These are phyloP conservation scores for Cygnus olor DNA, from an alignment of 2,797 vertebrate species.

Conservation along the genomic window DNA sequence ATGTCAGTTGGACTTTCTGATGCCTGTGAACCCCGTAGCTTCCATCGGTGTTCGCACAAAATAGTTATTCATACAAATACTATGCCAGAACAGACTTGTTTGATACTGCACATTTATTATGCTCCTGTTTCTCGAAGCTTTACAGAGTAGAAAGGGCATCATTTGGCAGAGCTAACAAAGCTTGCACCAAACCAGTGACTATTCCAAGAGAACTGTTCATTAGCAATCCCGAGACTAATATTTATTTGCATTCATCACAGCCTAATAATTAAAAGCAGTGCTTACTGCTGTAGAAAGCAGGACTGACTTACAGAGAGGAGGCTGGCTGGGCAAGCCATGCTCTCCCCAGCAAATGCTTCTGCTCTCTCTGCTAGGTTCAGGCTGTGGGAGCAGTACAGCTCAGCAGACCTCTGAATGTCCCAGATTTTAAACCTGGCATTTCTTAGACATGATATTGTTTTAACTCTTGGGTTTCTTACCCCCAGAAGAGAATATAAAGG, in stretches of 20 bases:
- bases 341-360: background rate
- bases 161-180: constrained; percentile 49
- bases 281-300: constrained; percentile 28
- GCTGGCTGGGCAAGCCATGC: background rate
- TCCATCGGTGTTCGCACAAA: constrained; percentile 1
- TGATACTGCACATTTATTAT: background rate
- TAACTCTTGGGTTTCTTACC: background rate
- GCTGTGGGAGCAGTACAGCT: background rate
- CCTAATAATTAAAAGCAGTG: constrained; percentile 50
- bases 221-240: constrained; percentile 23
- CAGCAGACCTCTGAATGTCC: background rate
- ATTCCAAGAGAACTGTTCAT: background rate
- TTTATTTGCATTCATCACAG: constrained; percentile 32
- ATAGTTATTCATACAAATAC: constrained; percentile 41
- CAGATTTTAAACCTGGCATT: background rate
- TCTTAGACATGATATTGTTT: background rate
- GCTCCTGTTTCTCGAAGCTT: constrained; percentile 2
- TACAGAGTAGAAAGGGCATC: constrained; percentile 20
- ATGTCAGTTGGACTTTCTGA: constrained; percentile 47
- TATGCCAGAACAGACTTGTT: constrained; percentile 65
- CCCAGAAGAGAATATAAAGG: background rate
- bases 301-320: background rate
- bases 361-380: background rate
- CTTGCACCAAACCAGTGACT: background rate
- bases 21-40: constrained; percentile 3